Base-by-base conservation (phyloP, 2,797 vertebrate species). In the Catamblyrhynchus diadema region DNA sequence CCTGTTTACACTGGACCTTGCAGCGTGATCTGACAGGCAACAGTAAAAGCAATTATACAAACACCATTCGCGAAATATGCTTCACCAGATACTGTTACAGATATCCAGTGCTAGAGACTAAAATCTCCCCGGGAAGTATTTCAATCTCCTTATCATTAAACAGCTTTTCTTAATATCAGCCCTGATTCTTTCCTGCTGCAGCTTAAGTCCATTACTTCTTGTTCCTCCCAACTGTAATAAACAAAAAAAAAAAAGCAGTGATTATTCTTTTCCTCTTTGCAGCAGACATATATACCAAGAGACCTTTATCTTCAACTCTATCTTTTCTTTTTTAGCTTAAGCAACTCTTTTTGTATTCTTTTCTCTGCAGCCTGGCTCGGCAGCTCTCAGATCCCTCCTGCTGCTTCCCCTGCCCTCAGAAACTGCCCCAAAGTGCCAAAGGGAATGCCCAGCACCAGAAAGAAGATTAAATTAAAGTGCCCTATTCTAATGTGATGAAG, bases 11-110 rank as follows among this genome's bases (percentile, higher is more conserved):
- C 1, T 66, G 84, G 41, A 93, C 62, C 42, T 89, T 60, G 57
- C 87, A 88, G 79, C 1, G 0, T 62, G 69, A 93, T 89, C 79
- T 86, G 90, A 95, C 81, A 95, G 87, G 72, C 75, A 94, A 88
- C 79, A 72, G 35, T 21, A 86, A 90, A 94, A 90, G 79, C 75
- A 96, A 94, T 95, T 95, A 96, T 41, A 89, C n/a, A 87, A 88
- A 94, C 35, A 92, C 28, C 35, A 25, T 33, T 82, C 42, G 57
- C 64, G 61, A 90, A 95, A 90, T 64, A 67, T 18, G 65, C 78
- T 91, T 86, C 72, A 65, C 50, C n/a, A 90, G 96, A 95, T 95
- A 32, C 35, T 57, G 65, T 13, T 91, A 88, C 18, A 91, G 93
- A 94, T 93, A 96, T 30, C 50, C 42, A 64, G 20, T 37, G 65